Evolutionary conservation across 2,797 vertebrate species (phyloP), one percentile per base, ranked within the genome.

Genomic region (Rhadinocentrus ornatus): DNA sequence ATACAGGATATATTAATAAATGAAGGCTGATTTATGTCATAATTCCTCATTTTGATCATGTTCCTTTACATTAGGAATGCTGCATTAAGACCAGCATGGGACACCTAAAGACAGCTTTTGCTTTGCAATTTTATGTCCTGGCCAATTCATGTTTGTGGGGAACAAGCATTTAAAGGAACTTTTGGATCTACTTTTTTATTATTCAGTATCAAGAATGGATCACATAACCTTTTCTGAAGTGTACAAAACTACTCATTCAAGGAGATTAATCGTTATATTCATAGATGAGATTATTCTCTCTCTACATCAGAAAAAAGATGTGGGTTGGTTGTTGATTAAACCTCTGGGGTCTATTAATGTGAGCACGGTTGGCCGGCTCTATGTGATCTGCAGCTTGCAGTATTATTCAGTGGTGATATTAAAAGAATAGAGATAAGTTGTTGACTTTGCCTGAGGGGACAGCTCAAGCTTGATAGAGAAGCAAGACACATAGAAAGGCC

Each of bases 271-370:
- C 6, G 15, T 41, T 41, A 13, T 77, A 74, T 60, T 20, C 54
- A 80, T 74, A 46, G 81, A 88, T 77, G 27, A 32, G 10, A 8
- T 61, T 71, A 71, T 75, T 84, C 73, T 67, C 81, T 75, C 26
- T 83, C 27, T 31, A 54, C 44, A 77, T 75, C 78, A 81, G 77
- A 82, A 85, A 88, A 88, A 59, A 75, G 82, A 75, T 77, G 78
- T 32, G 62, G 77, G 80, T 68, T 78, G 69, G 80, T 82, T 86
- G 89, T 88, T 78, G 86, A 91, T 86, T 73, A 67, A 73, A 78
- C 61, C 72, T 71, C 67, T 48, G 66, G 66, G 73, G 76, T 85
- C 73, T 69, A 66, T 56, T 62, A 56, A 56, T 56, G 56, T 34
- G 41, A 64, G 73, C 57, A 37, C 9, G 48, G 57, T 52, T 16